These are phyloP conservation scores for Epizoanthus stellaris DNA, from an alignment of 92 coral and sea anemone species.

Conservation along the genomic window DNA sequence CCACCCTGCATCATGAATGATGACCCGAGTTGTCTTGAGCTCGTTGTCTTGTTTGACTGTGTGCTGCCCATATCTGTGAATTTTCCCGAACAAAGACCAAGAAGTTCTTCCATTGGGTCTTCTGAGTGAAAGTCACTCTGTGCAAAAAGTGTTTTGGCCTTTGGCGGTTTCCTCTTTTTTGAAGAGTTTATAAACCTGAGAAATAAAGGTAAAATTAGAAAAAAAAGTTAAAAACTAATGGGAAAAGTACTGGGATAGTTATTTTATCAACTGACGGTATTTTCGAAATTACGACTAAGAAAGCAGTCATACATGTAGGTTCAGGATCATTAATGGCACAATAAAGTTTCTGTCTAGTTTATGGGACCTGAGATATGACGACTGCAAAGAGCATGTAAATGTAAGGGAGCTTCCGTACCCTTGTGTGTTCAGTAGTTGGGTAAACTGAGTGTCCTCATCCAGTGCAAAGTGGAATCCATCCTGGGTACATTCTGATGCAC, in stretches of 20 bases:
- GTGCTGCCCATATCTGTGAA: conserved; percentile 61
- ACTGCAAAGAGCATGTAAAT: neutral
- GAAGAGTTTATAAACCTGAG: conserved; percentile 77
- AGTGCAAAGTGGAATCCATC: conserved; percentile 85
- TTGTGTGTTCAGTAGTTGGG: conserved; percentile 95
- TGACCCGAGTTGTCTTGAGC: neutral
- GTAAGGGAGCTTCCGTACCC: conserved; percentile 63
- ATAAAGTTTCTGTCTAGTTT: too few relatives aligned
- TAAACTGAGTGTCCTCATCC: conserved; percentile 97
- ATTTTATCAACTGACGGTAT: too few relatives aligned
- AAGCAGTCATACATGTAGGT: too few relatives aligned
- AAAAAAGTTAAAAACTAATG: neutral
- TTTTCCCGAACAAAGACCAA: conserved; percentile 93
- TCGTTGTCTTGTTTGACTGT: conserved; percentile 11
- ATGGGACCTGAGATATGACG: too few relatives aligned
- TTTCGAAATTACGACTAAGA: too few relatives aligned
- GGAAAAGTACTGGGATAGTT: neutral
- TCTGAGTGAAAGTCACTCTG: conserved; percentile 20
- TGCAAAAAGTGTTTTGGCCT: conserved; percentile 51
- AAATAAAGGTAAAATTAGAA: neutral
- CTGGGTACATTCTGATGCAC: conserved; percentile 50
- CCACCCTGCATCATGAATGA: conserved; percentile 22
- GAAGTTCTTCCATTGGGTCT: conserved; percentile 81
- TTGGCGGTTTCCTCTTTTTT: conserved; percentile 64
- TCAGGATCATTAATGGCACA: too few relatives aligned